Conservation (phyloP, 2,113 vertebrate genomes). For the Amblyornis subalaris region DNA sequence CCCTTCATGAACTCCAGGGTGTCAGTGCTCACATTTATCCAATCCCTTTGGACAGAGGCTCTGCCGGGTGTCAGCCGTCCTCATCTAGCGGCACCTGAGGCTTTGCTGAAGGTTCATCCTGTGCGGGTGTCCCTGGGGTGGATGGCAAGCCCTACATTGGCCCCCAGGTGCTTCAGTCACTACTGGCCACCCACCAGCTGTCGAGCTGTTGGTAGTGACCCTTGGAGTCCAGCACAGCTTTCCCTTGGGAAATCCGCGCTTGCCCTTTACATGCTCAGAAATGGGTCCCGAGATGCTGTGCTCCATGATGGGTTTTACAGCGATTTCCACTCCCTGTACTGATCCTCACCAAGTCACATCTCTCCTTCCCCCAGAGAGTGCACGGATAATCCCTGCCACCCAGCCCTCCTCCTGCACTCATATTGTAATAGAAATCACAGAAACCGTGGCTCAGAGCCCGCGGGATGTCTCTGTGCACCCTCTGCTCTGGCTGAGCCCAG, state of each 20-base stretch:
- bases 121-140: accelerated
- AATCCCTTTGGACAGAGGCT: not conserved
- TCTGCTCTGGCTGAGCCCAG: not conserved
- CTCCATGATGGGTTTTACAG: not conserved
- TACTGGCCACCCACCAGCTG: not conserved
- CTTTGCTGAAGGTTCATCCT: not conserved
- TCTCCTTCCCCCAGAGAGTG: not conserved
- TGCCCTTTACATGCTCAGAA: not conserved
- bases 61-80: not conserved
- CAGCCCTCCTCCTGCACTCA: not conserved
- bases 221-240: not conserved
- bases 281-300: not conserved
- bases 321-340: not conserved
- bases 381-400: not conserved
- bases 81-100: accelerated
- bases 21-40: not conserved
- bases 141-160: not conserved
- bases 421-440: not conserved
- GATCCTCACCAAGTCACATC: not conserved
- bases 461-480: not conserved
- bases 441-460: not conserved
- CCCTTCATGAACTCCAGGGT: not conserved
- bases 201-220: accelerated
- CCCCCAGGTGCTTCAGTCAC: not conserved
- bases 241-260: not conserved